phyloP scores from a whole-genome alignment of 2,113 vertebrate genomes.

The Chloropsis cyanopogon region DNA sequence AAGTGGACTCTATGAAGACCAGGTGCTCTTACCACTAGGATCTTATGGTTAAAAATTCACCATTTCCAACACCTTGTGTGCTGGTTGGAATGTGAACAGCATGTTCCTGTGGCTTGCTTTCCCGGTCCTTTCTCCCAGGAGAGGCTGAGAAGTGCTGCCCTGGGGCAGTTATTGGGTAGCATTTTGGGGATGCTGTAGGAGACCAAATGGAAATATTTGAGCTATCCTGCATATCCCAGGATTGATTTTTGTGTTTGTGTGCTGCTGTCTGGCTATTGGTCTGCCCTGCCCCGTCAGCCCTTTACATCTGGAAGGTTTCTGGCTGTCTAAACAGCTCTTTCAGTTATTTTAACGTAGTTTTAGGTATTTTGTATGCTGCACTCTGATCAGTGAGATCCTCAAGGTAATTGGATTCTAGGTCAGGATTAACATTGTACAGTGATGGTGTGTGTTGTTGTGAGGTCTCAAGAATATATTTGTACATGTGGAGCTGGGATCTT shows the following conservation, averaged over 20 bases:
- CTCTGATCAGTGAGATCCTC: neutral
- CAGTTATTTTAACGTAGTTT: neutral
- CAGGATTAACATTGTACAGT: slow-evolving; percentile 21
- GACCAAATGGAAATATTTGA: neutral
- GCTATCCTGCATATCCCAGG: neutral
- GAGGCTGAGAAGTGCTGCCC: neutral
- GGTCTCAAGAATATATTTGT: slow-evolving; percentile 20
- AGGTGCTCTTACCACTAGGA: neutral
- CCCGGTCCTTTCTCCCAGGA: neutral
- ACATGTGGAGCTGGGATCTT: neutral
- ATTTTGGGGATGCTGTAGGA: neutral
- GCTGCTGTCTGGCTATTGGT: neutral
- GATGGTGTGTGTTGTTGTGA: slow-evolving; percentile 26
- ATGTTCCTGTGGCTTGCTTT: neutral
- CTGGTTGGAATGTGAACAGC: neutral
- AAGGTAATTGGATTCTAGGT: neutral
- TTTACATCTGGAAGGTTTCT: neutral
- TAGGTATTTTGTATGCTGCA: slow-evolving; percentile 26
- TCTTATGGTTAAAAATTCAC: neutral
- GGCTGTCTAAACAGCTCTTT: neutral
- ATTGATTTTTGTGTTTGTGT: neutral
- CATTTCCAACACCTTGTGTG: neutral
- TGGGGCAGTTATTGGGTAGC: neutral
- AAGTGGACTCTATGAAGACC: neutral
- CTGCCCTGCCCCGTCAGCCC: neutral